Percentiles rank a stretch among this genome's conserved stretches.
phyloP scores from a whole-genome alignment of 2,888 invertebrate genomes.

The Colostygia pectinataria region DNA sequence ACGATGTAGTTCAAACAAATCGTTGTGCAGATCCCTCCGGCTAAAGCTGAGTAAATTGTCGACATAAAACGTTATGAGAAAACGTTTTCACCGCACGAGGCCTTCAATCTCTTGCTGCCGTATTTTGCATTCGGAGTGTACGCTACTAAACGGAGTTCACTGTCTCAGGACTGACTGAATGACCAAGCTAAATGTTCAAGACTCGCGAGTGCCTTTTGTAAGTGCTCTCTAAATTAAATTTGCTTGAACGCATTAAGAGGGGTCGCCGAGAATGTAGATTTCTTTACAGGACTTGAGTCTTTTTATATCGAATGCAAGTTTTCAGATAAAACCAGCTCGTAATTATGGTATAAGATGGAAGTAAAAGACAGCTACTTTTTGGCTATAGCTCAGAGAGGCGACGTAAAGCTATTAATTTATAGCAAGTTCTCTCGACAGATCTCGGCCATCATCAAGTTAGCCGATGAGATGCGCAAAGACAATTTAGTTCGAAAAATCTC shows the following conservation, averaged over 20 bases:
- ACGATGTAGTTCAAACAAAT: conserved; percentile 59
- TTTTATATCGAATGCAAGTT: too few relatives aligned
- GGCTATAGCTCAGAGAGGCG: too few relatives aligned
- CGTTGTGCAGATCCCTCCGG: conserved; percentile 55
- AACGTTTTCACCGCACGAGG: conserved; percentile 58
- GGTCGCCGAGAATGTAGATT: conserved; percentile 6
- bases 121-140: conserved; percentile 59
- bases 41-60: conserved; percentile 66
- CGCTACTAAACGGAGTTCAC: conserved; percentile 42
- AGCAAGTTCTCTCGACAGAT: too few relatives aligned
- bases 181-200: conserved; percentile 29
- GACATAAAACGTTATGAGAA: conserved; percentile 70
- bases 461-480: too few relatives aligned
- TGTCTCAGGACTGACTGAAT: conserved; percentile 42
- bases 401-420: too few relatives aligned
- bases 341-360: too few relatives aligned
- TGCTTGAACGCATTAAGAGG: conserved; percentile 13
- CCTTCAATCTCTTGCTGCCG: conserved; percentile 54
- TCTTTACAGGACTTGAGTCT: not conserved
- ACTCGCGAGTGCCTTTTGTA: conserved; percentile 12
- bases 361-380: too few relatives aligned
- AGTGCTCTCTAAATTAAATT: conserved; percentile 22
- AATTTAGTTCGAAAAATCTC: too few relatives aligned
- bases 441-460: too few relatives aligned
- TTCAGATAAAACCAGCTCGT: too few relatives aligned